A percentile compares a stretch with the other conserved stretches of the same genome.
Evolutionary conservation across 2,113 vertebrate genomes (phyloP).

Genomic region (Oryzias woworae): DNA sequence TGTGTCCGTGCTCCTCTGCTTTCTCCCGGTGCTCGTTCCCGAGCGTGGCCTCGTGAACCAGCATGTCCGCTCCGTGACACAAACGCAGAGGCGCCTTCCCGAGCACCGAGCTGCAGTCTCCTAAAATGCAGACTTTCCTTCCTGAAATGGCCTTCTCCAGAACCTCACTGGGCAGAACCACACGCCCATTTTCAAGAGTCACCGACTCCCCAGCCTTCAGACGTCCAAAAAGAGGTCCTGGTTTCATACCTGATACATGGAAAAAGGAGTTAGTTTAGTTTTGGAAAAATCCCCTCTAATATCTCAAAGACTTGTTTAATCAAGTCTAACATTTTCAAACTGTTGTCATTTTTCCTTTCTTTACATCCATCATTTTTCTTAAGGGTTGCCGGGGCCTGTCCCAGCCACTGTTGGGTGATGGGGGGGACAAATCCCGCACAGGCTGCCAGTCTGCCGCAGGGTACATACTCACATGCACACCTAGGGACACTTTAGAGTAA

Average conservation of each 20-base stretch:
- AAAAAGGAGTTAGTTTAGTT: background rate
- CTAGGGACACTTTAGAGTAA: no score
- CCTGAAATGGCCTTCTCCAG: constrained; percentile 80
- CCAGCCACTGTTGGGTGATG: no score
- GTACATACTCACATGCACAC: no score
- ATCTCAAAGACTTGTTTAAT: no score
- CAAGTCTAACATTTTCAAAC: no score
- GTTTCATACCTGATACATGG: constrained; percentile 79
- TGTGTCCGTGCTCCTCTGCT: constrained; percentile 87
- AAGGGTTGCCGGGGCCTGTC: no score
- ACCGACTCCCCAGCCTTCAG: constrained; percentile 83
- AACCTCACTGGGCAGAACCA: constrained; percentile 78
- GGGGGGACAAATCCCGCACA: no score
- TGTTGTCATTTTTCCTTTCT: no score
- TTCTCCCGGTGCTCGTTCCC: constrained; percentile 84
- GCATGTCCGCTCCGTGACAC: constrained; percentile 81
- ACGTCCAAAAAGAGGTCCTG: constrained; percentile 85
- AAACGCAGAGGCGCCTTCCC: constrained; percentile 68
- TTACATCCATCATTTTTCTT: no score
- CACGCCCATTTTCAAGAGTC: constrained; percentile 77
- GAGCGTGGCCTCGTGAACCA: constrained; percentile 91
- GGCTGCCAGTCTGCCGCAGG: no score
- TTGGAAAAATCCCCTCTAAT: no score
- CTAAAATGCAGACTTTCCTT: constrained; percentile 88
- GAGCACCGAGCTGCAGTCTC: constrained; percentile 84